A percentile compares a stretch with the other conserved stretches of the same genome.
Evolutionary conservation across 2,888 invertebrate species (phyloP).

Genomic region (Eumerus sabulonum): DNA sequence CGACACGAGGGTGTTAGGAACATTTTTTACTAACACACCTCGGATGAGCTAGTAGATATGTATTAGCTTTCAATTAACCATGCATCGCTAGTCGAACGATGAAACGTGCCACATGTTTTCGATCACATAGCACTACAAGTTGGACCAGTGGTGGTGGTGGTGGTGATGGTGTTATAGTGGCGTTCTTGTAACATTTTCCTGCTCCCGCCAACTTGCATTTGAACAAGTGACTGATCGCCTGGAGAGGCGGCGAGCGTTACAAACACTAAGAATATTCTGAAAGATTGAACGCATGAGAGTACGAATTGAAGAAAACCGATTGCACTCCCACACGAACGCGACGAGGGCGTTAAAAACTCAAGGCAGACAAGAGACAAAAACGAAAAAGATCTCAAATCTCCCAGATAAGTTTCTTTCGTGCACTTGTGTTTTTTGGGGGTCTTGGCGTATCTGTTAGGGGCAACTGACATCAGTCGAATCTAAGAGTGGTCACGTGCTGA

Average conservation of each 20-base stretch:
- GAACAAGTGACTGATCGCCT: neutral
- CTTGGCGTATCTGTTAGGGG: conserved; percentile 27
- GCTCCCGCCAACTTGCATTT: conserved; percentile 7
- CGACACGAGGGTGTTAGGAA: conserved; percentile 10
- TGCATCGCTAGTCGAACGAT: conserved; percentile 27
- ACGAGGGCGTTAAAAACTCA: conserved; percentile 22
- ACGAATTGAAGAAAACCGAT: conserved; percentile 2
- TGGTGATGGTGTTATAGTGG: neutral
- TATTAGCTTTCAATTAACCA: conserved; percentile 36
- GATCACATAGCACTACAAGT: conserved; percentile 18
- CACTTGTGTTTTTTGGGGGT: conserved; percentile 16
- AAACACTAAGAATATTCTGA: conserved; percentile 43
- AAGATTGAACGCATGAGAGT: conserved; percentile 13
- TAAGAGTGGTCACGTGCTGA: conserved; percentile 46
- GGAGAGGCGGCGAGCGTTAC: conserved; percentile 17
- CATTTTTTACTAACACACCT: conserved; percentile 53
- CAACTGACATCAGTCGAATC: conserved; percentile 49
- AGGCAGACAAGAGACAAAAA: conserved; percentile 4
- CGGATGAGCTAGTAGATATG: neutral
- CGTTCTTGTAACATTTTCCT: neutral
- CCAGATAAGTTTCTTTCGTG: too few species aligned
- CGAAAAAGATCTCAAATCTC: conserved; percentile 1
- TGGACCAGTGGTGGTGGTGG: neutral
- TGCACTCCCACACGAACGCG: conserved; percentile 50
- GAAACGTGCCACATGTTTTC: conserved; percentile 51